Percentiles rank a stretch among this genome's conserved stretches.
These are phyloP conservation scores for Rhagoletis pomonella DNA, from an alignment of 1,140 invertebrate genomes.

Conservation along the genomic window DNA sequence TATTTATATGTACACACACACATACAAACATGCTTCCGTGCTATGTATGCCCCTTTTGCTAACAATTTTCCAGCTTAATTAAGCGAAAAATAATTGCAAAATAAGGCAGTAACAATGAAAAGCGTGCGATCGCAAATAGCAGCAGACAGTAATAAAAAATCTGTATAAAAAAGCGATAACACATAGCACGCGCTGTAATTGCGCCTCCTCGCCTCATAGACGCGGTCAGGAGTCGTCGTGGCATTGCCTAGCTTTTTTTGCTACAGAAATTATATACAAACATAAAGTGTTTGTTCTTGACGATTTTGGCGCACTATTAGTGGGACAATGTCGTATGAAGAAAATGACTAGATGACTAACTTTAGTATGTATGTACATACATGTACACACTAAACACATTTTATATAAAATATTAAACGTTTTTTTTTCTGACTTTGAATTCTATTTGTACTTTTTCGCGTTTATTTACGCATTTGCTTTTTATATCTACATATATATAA, in stretches of 20 bases:
- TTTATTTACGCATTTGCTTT: no score
- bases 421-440: no score
- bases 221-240: not conserved
- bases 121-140: not conserved
- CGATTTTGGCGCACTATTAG: not conserved
- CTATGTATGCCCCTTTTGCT: no score
- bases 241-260: not conserved
- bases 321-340: not conserved
- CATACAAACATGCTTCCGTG: no score
- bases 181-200: constrained; percentile 8
- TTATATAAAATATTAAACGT: no score
- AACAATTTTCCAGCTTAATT: no score
- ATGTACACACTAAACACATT: no score
- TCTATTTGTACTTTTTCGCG: no score
- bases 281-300: not conserved
- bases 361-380: not conserved
- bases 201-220: not conserved
- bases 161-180: not conserved
- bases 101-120: constrained; percentile 14
- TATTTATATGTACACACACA: no score
- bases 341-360: not conserved
- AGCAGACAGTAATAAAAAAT: constrained; percentile 11
- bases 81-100: not conserved
- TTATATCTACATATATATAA: no score
- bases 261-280: not conserved